Evolutionary conservation across 2,113 vertebrate species (phyloP).

Genomic region (Pavo muticus): DNA sequence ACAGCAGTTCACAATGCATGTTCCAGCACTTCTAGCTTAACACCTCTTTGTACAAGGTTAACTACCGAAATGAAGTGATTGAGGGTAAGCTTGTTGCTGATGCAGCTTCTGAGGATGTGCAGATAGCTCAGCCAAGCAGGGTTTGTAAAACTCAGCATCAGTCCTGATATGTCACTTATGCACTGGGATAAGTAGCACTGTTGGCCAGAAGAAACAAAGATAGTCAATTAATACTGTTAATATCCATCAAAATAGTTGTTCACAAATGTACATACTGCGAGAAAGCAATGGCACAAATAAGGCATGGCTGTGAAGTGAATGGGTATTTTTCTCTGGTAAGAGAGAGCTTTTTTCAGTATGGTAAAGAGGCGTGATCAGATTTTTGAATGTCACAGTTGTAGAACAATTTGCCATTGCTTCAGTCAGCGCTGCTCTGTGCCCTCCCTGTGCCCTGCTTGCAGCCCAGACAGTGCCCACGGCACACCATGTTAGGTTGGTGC

Average conservation of each 20-base stretch:
- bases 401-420: too few species aligned
- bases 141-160: background rate
- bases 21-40: background rate
- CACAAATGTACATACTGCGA: too few species aligned
- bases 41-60: background rate
- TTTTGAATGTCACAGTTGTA: too few species aligned
- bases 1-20: background rate
- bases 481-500: too few species aligned
- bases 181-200: background rate
- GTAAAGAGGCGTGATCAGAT: too few species aligned
- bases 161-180: background rate
- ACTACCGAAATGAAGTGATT: background rate
- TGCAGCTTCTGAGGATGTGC: background rate
- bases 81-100: background rate
- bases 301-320: too few species aligned
- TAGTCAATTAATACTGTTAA: background rate
- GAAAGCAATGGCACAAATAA: too few species aligned
- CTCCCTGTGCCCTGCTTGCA: background rate
- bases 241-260: too few species aligned
- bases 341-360: too few species aligned
- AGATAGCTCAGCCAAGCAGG: background rate
- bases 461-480: background rate
- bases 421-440: background rate
- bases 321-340: too few species aligned
- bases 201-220: background rate